Evolutionary conservation across 1,140 invertebrate genomes (phyloP).

Genomic region (Drosophila kurseongensis): DNA sequence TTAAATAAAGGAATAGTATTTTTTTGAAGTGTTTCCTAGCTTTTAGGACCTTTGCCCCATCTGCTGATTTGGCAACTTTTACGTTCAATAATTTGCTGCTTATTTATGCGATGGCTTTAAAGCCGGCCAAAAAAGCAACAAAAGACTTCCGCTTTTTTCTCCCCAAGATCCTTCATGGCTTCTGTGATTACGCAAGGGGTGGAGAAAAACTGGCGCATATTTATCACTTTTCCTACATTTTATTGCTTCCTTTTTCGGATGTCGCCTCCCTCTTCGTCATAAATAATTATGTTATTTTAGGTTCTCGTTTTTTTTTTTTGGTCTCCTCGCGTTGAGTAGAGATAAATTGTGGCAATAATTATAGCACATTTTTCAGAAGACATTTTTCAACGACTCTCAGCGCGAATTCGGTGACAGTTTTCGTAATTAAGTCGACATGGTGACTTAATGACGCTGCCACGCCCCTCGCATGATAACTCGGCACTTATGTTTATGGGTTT

Average conservation of each 20-base stretch:
- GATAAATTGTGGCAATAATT: constrained; percentile 78
- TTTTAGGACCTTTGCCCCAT: constrained; percentile 7
- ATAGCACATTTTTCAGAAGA: constrained; percentile 71
- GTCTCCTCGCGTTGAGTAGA: constrained; percentile 20
- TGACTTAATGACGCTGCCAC: constrained; percentile 39
- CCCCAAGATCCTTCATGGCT: constrained; percentile 16
- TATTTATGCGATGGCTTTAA: constrained; percentile 66
- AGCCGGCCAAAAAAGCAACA: constrained; percentile 44
- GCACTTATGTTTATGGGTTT: constrained; percentile 69
- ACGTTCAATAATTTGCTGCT: constrained; percentile 74
- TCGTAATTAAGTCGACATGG: constrained; percentile 71
- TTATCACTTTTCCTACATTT: constrained; percentile 56
- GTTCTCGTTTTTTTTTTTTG: constrained; percentile 25
- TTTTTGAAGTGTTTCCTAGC: background rate
- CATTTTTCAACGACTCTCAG: constrained; percentile 68
- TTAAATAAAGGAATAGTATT: background rate
- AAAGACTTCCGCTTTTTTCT: constrained; percentile 57
- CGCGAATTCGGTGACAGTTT: constrained; percentile 61
- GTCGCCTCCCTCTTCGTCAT: constrained; percentile 51
- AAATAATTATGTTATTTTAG: constrained; percentile 82
- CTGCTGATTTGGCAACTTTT: constrained; percentile 71
- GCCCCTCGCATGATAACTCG: constrained; percentile 24
- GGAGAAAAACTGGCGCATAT: constrained; percentile 32
- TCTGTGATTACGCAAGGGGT: constrained; percentile 36
- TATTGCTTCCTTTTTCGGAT: constrained; percentile 60